A percentile compares a stretch with the other conserved stretches of the same genome.
Evolutionary conservation across 2,888 invertebrate species (phyloP).

Genomic region (Kryphioiulus occultus): DNA sequence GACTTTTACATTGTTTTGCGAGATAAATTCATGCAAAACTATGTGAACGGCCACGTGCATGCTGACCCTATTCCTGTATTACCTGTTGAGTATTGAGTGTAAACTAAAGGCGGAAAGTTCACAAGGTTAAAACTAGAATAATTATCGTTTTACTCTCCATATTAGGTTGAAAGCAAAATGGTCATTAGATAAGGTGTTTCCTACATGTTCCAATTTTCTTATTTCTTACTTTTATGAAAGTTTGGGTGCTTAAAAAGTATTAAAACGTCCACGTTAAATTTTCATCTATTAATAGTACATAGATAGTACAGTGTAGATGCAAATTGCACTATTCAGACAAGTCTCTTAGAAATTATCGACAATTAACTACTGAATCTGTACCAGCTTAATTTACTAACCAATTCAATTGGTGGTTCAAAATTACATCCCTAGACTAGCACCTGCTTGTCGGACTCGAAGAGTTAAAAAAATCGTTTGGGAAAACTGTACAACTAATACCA

Average conservation of each 20-base stretch:
- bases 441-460: neutral
- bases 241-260: neutral
- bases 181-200: neutral
- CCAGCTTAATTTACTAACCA: neutral
- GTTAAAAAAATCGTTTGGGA: neutral
- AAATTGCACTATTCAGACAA: neutral
- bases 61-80: neutral
- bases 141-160: slow-evolving; percentile 20
- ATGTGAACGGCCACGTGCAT: neutral
- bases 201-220: neutral
- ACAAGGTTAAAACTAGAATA: slow-evolving; percentile 10
- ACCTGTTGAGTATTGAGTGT: neutral
- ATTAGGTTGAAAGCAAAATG: neutral
- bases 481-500: neutral
- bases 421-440: neutral
- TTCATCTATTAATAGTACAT: neutral
- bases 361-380: no score
- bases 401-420: neutral
- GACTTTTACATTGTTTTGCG: neutral
- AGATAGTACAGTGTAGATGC: neutral
- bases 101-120: slow-evolving; percentile 16
- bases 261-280: neutral
- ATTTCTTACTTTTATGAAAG: neutral
- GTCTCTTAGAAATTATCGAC: neutral
- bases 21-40: neutral